Evolutionary conservation across 2,113 vertebrate species (phyloP), one percentile per base, ranked within the genome.

Genomic region (Rhineura floridana): DNA sequence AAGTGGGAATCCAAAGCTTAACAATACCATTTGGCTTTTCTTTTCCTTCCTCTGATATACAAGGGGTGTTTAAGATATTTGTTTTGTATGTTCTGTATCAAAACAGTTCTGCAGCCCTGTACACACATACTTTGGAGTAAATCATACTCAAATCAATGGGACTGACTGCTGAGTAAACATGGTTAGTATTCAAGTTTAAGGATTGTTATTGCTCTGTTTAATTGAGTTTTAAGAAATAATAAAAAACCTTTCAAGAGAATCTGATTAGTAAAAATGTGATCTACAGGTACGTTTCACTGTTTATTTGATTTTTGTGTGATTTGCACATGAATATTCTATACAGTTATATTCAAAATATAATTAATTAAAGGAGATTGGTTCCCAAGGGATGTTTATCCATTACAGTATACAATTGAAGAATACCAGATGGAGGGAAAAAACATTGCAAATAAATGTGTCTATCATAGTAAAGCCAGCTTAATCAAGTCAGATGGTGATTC

Each of bases 341-440:
- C n/a, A 84, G 46, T 67, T 90, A 76, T n/a, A 52, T 59, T 87
- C 52, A 84, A 87, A 80, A 87, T 84, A 25, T 73, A 81, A 87
- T 90, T 87, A 42, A 84, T 90, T 55, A 90, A 87, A 84, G 36
- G 85, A 80, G 52, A 87, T 87, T 83, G 83, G 33, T 81, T 89
- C 83, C 81, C 72, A 70, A 87, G 42, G 67, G 80, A 84, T 73
- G 62, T 78, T 84, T 87, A 90, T 80, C 85, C 44, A 50, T 83
- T 90, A 87, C 70, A n/a, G n/a, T n/a, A n/a, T n/a, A 70, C 63
- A 90, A 65, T 87, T 83, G 77, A 87, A 52, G 63, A 83, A 52
- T 79, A 48, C 63, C 86, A 87, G 81, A 86, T 90, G 85, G 48
- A 88, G 83, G 21, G 33, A 28, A 33, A 75, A 30, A 67, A 52